Base-by-base conservation (phyloP, 2,797 vertebrate genomes). In the Melanotaenia boesemani region DNA sequence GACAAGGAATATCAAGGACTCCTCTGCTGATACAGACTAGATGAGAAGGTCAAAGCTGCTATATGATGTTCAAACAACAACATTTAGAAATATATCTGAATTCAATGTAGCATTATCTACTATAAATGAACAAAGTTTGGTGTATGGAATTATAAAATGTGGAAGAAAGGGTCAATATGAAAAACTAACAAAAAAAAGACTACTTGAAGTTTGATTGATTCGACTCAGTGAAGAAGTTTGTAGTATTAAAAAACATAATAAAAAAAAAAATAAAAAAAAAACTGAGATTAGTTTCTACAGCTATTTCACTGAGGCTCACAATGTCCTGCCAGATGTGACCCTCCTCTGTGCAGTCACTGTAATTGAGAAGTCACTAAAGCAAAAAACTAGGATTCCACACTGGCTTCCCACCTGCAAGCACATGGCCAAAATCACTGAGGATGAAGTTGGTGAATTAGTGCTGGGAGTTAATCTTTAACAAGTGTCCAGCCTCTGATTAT, bases 1-100 rank as follows among this genome's bases (percentile, higher is more conserved):
- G 16, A 39, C 52, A 56, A 63, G 46, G 77, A 61, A 78, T 80
- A 89, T 85, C 81, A 86, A 86, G 70, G 72, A 82, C 36, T 70
- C 61, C 16, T 86, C 63, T 62, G 36, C 54, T 41, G 44, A 84
- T 63, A 46, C 10, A 24, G 56, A 69, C 10, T 30, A 50, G 20
- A 74, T 63, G 34, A 65, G 32, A 58, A 86, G 64, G 78, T 81
- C 65, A 50, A 18, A 6, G 68, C 64, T 63, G 50, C 37, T 79
- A 44, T 20, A 70, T 71, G 57, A 72, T 28, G 64, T 79, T 72
- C 56, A 74, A 48, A 68, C 34, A 34, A 32, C 52, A 34, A 13
- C 22, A 57, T 70, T 75, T 63, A 68, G 15, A 63, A 80, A 64
- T 18, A 26, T 28, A 63, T 37, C 30, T 65, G 37, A 71, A 73